Evolutionary conservation across 1,140 invertebrate species (phyloP), one percentile per base, ranked within the genome.

Genomic region (Calliopsis andreniformis): DNA sequence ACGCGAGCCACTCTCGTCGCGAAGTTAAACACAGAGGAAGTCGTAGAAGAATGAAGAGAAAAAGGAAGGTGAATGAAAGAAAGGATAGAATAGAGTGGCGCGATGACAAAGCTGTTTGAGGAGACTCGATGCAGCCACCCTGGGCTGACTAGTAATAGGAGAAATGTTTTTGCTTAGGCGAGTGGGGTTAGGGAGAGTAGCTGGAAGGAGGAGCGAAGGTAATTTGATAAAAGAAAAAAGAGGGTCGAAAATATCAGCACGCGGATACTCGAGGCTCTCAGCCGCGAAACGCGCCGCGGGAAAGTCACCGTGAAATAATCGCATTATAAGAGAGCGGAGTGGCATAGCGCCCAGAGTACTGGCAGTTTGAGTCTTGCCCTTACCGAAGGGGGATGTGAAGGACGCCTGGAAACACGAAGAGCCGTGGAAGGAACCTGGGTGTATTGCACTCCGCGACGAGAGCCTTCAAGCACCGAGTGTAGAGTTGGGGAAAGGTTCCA

Each of bases 231-330:
- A 58, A 63, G 35, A 10, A 39, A 63, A 10, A 10, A 39, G 14
- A 18, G n/a, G 53, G 39, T 47, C 53, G 71, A 67, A 67, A 75
- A 56, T 67, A 75, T 75, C 30, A 75, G 43, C 72, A 47, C 47
- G 32, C 63, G 76, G 69, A 76, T 80, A 67, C 64, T 61, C 67
- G 63, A 51, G 69, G 32, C 45, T 56, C 73, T 84, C 71, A 83
- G 75, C 68, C 76, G 70, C 71, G 81, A 78, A 78, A 69, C 62
- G 62, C 70, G 70, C 68, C 68, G 77, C 72, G 25, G 25, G 53
- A 86, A 86, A 86, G 81, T 78, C 81, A 82, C 68, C 87, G 82
- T 80, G 82, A 86, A 89, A 87, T 86, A 86, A 89, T 89, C 72
- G 76, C 70, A 87, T 90, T 88, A 87, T 67, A 73, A 62, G 49